Percentiles rank a stretch among this genome's conserved stretches.
phyloP scores from a whole-genome alignment of 64 coral and sea anemone genomes.

The Porites australiensis region DNA sequence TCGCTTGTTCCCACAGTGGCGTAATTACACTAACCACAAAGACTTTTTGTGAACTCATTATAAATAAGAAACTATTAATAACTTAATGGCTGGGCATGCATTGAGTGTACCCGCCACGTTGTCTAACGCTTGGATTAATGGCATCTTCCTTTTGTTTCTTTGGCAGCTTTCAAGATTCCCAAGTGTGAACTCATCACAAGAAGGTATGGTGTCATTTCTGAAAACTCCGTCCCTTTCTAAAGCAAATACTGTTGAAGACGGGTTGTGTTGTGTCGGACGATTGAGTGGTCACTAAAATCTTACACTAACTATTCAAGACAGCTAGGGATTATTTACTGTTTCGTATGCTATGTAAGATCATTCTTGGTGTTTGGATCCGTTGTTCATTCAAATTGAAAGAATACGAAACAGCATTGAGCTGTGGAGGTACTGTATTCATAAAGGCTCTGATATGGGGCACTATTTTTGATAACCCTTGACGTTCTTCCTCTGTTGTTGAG shows the following conservation, averaged over 20 bases:
- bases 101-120: not conserved
- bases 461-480: not conserved
- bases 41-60: not conserved
- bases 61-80: conserved; percentile 14
- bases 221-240: not conserved
- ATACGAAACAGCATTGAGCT: no score
- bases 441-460: not conserved
- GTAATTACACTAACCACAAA: not conserved
- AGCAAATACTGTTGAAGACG: no score
- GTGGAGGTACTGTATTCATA: not conserved
- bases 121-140: conserved; percentile 13
- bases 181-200: conserved; percentile 11
- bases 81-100: not conserved
- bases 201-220: not conserved
- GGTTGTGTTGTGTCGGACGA: no score
- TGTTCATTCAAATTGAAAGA: no score
- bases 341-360: no score
- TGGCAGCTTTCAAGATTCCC: conserved; percentile 58
- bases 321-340: no score
- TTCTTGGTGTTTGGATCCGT: no score
- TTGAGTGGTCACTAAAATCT: no score
- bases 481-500: not conserved
- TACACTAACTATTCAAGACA: no score
- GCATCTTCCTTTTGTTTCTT: not conserved
- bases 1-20: not conserved